Conservation (phyloP, 1,140 invertebrate genomes). For the Rhagoletis zephyria region DNA sequence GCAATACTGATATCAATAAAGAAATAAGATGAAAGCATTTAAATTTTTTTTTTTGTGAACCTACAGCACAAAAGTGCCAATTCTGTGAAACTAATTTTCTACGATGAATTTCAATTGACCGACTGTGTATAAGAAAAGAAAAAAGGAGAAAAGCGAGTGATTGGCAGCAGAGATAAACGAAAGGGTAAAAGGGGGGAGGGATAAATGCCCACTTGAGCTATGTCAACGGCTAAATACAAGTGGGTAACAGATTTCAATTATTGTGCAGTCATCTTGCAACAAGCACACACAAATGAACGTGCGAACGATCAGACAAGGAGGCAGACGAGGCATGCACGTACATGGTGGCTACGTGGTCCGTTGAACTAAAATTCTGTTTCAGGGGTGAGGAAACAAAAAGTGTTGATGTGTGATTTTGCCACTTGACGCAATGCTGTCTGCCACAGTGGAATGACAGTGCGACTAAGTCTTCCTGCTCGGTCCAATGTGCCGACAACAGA, state of each 20-base stretch:
- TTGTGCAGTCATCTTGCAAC: slow-evolving; percentile 52
- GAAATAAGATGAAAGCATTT: not conserved
- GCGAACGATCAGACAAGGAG: not conserved
- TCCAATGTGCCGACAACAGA: slow-evolving; percentile 32
- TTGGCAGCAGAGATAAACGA: not conserved
- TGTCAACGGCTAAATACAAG: slow-evolving; percentile 9
- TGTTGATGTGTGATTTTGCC: slow-evolving; percentile 49
- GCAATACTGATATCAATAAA: not conserved
- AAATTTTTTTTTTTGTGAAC: not conserved
- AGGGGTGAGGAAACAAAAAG: not conserved
- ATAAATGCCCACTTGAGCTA: not conserved
- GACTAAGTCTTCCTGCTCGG: not conserved
- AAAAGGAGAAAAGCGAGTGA: not conserved
- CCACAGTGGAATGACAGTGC: not conserved
- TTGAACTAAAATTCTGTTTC: not conserved
- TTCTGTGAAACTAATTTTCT: slow-evolving; percentile 54
- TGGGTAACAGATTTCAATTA: slow-evolving; percentile 46
- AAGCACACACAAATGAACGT: not conserved
- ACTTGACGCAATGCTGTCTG: slow-evolving; percentile 55
- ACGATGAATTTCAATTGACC: slow-evolving; percentile 44
- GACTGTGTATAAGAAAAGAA: not conserved
- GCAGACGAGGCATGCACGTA: not conserved
- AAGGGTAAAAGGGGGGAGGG: slow-evolving; percentile 1
- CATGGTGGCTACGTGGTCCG: not conserved
- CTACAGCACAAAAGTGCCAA: slow-evolving; percentile 28